These are phyloP conservation scores for Callithrix jacchus DNA, from an alignment of 2,113 vertebrate genomes.

Conservation along the genomic window DNA sequence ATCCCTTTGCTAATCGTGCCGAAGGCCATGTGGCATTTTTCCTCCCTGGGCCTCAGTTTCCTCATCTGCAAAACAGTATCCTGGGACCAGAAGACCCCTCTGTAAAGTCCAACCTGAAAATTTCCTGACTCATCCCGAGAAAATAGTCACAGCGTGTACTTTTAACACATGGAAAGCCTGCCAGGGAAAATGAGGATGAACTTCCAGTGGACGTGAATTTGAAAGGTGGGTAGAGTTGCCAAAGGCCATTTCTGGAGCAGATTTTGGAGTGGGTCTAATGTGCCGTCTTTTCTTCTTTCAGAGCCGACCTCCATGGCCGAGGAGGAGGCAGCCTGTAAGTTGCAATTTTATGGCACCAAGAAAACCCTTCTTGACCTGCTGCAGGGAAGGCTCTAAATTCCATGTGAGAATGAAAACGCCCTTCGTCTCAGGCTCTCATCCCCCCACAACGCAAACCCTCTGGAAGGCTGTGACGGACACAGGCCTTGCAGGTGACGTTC, in stretches of 20 bases:
- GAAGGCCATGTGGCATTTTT: rapidly evolving
- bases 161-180: too few relatives aligned
- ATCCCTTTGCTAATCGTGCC: not conserved
- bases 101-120: not conserved
- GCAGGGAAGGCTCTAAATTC: too few relatives aligned
- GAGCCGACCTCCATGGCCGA: not conserved
- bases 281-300: not conserved
- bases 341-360: not conserved
- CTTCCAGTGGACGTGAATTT: too few relatives aligned
- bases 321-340: rapidly evolving
- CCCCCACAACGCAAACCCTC: rapidly evolving
- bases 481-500: not conserved
- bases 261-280: too few relatives aligned
- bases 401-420: rapidly evolving
- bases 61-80: not conserved
- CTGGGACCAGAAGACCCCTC: rapidly evolving
- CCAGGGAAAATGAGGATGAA: not conserved
- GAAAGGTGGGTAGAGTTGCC: not conserved
- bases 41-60: not conserved
- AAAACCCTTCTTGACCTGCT: not conserved
- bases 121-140: not conserved
- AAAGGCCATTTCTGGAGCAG: not conserved
- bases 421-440: rapidly evolving
- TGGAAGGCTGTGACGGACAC: rapidly evolving
- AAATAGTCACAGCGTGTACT: rapidly evolving